Evolutionary conservation across 2,797 vertebrate species (phyloP), one percentile per base, ranked within the genome.

Genomic region (Hybognathus amarus): DNA sequence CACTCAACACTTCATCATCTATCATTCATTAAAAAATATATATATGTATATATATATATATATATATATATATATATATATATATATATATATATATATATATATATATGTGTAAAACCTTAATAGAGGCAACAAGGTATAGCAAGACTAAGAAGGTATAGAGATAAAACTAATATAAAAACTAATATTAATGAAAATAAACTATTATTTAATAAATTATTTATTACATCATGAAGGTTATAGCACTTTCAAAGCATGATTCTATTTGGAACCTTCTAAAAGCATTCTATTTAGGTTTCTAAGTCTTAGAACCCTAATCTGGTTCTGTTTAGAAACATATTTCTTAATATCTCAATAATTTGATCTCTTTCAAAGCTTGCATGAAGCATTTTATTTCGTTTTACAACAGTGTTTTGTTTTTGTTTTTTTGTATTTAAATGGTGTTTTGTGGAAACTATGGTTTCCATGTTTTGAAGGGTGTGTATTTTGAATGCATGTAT

Each of bases 381-480:
- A 24, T 9, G 40, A 27, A 45, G 30, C 17, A 24, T 50, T 71
- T 18, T 50, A 11, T 18, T 70, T 47, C 24, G 2, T 42, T 71
- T 30, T 20, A 20, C 17, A 47, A 10, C 13, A n/a, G 9, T 6
- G 22, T 9, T 3, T 24, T 36, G 11, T 38, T 22, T 67, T 67
- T 66, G 10, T 36, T 22, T 38, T 22, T 67, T 67, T 66, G 10
- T 20, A 45, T 70, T 36, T 2, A 52, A 52, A 33, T 24, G 9
- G 9, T 73, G 20, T 73, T 50, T 74, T 54, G 47, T 36, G 27
- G 10, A 36, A 36, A 54, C 71, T 36, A 52, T 6, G 36, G 71
- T 74, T 54, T 38, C 71, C 6, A 54, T 54, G 71, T 56, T 74
- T 71, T 71, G 45, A 33, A 71, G 45, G 69, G 71, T 17, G 67